Evolutionary conservation across 1,140 invertebrate species (phyloP).

Genomic region (Hestina assimilis): DNA sequence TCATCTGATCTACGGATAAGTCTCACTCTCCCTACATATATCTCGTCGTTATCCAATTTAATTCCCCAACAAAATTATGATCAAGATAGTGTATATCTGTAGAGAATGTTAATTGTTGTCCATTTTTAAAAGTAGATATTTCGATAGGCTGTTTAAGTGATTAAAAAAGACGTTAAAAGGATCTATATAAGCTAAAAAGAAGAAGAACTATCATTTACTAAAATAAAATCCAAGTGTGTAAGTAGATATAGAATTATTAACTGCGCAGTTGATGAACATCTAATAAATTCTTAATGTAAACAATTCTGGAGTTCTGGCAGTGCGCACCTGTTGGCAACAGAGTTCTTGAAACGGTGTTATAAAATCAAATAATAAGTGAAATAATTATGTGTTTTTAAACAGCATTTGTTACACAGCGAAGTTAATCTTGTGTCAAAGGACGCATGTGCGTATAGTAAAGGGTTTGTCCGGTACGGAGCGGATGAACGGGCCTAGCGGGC

Average conservation of each 20-base stretch:
- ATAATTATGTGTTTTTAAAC: constrained; percentile 32
- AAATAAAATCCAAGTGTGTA: not conserved
- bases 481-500: not conserved
- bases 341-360: constrained; percentile 40
- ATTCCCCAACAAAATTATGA: not conserved
- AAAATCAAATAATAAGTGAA: constrained; percentile 47
- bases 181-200: not conserved
- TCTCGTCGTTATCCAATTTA: not conserved
- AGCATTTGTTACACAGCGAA: constrained; percentile 34
- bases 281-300: not conserved
- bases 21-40: constrained; percentile 3
- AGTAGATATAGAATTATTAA: not conserved
- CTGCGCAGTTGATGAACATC: not conserved
- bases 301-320: not conserved
- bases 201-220: not conserved
- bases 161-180: not conserved
- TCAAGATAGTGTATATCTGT: not conserved
- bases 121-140: constrained; percentile 3
- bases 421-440: constrained; percentile 35
- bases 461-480: not conserved
- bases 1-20: constrained; percentile 20
- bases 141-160: not conserved
- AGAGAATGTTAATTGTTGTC: not conserved
- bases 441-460: constrained; percentile 2
- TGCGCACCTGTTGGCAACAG: constrained; percentile 12